These are phyloP conservation scores for Gymnothorax javanicus DNA, from an alignment of 2,797 vertebrate genomes.

Conservation along the genomic window DNA sequence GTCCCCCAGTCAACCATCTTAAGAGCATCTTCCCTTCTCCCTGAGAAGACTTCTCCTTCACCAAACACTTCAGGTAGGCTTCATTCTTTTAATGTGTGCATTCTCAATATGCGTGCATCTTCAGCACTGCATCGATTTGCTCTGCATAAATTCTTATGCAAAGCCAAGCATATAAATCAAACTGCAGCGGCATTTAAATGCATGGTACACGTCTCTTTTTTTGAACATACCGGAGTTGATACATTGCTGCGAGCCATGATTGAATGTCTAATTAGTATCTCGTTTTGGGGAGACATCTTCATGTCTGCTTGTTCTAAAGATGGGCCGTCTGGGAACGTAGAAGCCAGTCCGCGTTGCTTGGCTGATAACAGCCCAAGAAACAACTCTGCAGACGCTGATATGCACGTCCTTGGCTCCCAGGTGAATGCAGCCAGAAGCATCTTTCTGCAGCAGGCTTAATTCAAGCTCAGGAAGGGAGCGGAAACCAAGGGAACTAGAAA, in stretches of 20 bases:
- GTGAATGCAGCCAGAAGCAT: not conserved
- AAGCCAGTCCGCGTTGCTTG: not conserved
- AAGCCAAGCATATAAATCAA: conserved; percentile 34
- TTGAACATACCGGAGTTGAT: not conserved
- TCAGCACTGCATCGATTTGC: conserved; percentile 24
- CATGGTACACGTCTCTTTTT: not conserved
- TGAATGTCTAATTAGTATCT: conserved; percentile 20
- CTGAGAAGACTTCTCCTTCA: conserved; percentile 1
- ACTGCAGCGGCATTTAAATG: not conserved
- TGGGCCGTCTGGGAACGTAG: not conserved
- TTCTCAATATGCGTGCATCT: not conserved
- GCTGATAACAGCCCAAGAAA: not conserved
- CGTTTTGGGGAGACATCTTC: not conserved
- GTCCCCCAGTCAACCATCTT: conserved; percentile 16
- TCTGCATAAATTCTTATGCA: conserved; percentile 40
- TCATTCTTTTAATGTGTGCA: not conserved
- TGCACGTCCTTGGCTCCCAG: not conserved
- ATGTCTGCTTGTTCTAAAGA: not conserved
- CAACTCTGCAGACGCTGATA: not conserved
- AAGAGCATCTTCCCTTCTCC: no score
- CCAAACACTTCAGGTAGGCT: conserved; percentile 10
- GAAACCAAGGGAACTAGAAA: not conserved
- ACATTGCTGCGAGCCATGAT: not conserved
- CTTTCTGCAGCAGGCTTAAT: not conserved
- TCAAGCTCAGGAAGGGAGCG: not conserved